Evolutionary conservation across 2,113 vertebrate species (phyloP).

Genomic region (Gnathonemus longibarbis): DNA sequence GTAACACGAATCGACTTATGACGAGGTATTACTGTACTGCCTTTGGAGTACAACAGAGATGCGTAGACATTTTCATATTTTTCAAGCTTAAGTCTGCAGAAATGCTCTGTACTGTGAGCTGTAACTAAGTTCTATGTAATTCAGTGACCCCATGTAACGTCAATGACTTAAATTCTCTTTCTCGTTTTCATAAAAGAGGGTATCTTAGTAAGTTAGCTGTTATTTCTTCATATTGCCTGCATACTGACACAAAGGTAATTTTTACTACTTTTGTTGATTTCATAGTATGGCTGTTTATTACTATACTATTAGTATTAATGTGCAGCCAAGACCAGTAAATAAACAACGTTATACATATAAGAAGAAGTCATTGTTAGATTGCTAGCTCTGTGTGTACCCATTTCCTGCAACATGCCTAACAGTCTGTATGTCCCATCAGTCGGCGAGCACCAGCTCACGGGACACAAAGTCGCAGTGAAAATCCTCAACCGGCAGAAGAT

Average conservation of each 20-base stretch:
- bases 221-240: background rate
- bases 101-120: background rate
- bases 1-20: too few species aligned
- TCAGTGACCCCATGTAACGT: background rate
- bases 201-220: background rate
- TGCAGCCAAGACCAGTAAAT: background rate
- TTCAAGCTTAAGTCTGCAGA: background rate
- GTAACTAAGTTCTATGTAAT: background rate
- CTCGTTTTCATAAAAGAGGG: background rate
- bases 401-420: background rate
- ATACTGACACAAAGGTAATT: background rate
- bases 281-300: background rate
- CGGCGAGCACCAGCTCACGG: constrained; percentile 91
- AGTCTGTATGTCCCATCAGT: constrained; percentile 61
- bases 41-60: background rate
- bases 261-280: background rate
- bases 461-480: constrained; percentile 97
- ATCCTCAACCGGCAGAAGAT: constrained; percentile 98
- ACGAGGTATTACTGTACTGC: background rate
- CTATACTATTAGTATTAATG: background rate
- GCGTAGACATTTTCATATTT: background rate
- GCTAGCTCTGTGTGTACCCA: background rate
- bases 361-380: background rate
- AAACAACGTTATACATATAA: background rate
- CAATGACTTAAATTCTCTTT: background rate